These are phyloP conservation scores for Paramuricea clavata DNA, from an alignment of 92 coral and sea anemone genomes.

Conservation along the genomic window DNA sequence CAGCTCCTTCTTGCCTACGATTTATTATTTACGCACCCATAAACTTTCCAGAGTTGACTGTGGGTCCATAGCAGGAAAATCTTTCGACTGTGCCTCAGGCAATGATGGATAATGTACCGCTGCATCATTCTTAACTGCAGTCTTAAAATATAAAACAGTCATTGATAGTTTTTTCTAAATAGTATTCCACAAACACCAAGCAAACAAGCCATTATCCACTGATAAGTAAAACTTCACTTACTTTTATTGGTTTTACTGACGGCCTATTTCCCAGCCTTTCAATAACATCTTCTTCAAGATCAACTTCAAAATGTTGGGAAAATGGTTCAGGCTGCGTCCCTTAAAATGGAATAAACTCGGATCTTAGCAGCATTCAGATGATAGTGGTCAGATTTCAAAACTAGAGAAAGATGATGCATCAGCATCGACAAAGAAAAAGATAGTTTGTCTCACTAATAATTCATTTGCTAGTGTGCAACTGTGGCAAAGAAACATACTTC, in stretches of 20 bases:
- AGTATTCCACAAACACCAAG: neutral
- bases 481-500: neutral
- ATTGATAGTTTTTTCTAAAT: neutral
- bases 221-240: too few species aligned
- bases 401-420: neutral
- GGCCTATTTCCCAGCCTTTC: slow-evolving; percentile 42
- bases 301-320: slow-evolving; percentile 89
- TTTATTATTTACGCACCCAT: slow-evolving; percentile 14
- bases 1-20: too few species aligned
- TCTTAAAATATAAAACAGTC: neutral
- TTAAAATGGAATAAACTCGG: neutral
- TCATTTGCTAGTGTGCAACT: too few species aligned
- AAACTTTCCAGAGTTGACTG: slow-evolving; percentile 2
- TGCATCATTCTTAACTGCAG: neutral
- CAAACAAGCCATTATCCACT: too few species aligned
- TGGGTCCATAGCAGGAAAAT: slow-evolving; percentile 5
- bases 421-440: neutral
- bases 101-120: slow-evolving; percentile 12
- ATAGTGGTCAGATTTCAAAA: neutral
- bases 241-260: slow-evolving; percentile 6
- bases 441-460: neutral
- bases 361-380: neutral
- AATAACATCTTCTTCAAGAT: slow-evolving; percentile 76
- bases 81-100: neutral
- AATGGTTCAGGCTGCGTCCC: slow-evolving; percentile 77